Conservation (phyloP, 2,797 vertebrate genomes). For the Acanthurus tractus region DNA sequence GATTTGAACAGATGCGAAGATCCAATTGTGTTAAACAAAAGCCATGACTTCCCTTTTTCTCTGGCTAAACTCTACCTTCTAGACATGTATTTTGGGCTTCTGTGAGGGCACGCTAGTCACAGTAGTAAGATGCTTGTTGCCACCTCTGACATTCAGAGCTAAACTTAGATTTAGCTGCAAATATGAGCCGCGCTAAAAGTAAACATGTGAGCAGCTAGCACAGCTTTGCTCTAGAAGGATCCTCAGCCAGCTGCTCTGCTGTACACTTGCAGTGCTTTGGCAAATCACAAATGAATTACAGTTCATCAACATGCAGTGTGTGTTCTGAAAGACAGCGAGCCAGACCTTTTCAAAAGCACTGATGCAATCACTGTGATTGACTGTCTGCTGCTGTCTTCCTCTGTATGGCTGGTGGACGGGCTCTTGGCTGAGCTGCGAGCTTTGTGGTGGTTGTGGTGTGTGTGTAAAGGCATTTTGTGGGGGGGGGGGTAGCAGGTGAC, state of each 20-base stretch:
- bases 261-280: conserved; percentile 26
- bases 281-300: conserved; percentile 37
- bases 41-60: conserved; percentile 28
- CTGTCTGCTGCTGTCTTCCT: conserved; percentile 14
- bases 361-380: conserved; percentile 48
- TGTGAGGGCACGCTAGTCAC: conserved; percentile 64
- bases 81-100: conserved; percentile 58
- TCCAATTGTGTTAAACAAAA: conserved; percentile 25
- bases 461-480: conserved; percentile 14
- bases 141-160: conserved; percentile 64
- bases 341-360: conserved; percentile 52
- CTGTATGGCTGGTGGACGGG: conserved; percentile 25
- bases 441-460: conserved; percentile 31
- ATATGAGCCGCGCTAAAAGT: conserved; percentile 64
- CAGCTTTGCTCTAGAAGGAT: conserved; percentile 54
- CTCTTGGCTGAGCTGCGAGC: conserved; percentile 41
- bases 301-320: conserved; percentile 30
- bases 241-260: conserved; percentile 45
- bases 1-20: conserved; percentile 14
- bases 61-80: conserved; percentile 27
- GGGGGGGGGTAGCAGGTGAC: conserved; percentile 54
- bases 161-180: conserved; percentile 74
- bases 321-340: conserved; percentile 40
- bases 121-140: conserved; percentile 71
- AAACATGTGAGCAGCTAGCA: conserved; percentile 57